Percentiles rank a stretch among this genome's conserved stretches.
Evolutionary conservation across 2,797 vertebrate species (phyloP).

Genomic region (Luscinia luscinia): DNA sequence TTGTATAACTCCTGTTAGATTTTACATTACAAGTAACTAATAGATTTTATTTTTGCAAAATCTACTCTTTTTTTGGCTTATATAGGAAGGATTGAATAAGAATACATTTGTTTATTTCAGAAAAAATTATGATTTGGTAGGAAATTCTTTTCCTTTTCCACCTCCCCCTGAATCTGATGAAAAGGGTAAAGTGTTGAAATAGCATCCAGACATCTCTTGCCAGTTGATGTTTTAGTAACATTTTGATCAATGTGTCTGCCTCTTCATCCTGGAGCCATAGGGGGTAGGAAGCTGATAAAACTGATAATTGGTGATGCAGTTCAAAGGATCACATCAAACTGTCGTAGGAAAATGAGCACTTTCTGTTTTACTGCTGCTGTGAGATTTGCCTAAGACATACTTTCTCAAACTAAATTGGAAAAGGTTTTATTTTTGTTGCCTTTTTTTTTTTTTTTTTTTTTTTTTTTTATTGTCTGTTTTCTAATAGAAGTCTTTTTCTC

Average conservation of each 20-base stretch:
- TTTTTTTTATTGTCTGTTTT: background rate
- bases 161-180: background rate
- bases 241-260: constrained; percentile 67
- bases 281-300: constrained; percentile 6
- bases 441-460: background rate
- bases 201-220: constrained; percentile 17
- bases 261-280: constrained; percentile 16
- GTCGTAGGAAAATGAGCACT: background rate
- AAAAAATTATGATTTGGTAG: background rate
- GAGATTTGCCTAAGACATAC: background rate
- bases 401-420: background rate
- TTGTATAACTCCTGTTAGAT: background rate
- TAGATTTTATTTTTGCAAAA: background rate
- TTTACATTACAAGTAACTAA: background rate
- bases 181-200: constrained; percentile 30
- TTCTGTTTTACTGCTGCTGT: background rate
- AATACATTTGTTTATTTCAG: background rate
- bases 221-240: constrained; percentile 43
- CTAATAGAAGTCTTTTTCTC: background rate
- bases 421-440: background rate
- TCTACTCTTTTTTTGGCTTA: background rate
- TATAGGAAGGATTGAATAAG: background rate
- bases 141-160: background rate
- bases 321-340: constrained; percentile 27
- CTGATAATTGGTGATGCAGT: constrained; percentile 36